phyloP scores from a whole-genome alignment of 2,113 vertebrate species.

The Spheniscus mendiculus region DNA sequence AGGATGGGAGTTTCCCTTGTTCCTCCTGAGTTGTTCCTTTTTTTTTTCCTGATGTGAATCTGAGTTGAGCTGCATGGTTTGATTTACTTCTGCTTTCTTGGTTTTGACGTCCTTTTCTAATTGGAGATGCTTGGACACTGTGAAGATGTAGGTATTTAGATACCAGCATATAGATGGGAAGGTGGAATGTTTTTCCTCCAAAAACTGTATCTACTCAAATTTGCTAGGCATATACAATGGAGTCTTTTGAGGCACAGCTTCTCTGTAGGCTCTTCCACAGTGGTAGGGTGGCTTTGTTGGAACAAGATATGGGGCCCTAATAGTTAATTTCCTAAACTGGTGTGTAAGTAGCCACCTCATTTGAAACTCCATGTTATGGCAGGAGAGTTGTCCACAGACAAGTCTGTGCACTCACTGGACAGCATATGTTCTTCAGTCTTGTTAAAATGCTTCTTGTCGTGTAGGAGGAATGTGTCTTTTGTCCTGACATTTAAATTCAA shows the following conservation, averaged over 20 bases:
- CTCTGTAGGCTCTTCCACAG: neutral
- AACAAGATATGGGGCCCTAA: neutral
- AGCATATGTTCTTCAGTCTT: neutral
- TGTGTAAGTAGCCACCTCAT: neutral
- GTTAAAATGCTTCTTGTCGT: neutral
- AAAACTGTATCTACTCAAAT: neutral
- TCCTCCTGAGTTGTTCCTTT: neutral
- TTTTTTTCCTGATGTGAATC: neutral
- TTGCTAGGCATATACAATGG: neutral
- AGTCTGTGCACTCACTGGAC: neutral
- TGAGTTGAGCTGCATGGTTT: neutral
- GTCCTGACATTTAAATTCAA: neutral
- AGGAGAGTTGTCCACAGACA: neutral
- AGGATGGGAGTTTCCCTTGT: neutral
- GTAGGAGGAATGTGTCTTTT: neutral
- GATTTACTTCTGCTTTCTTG: neutral
- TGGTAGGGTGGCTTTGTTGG: neutral
- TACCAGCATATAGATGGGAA: neutral
- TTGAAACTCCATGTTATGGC: neutral
- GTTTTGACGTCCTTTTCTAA: neutral
- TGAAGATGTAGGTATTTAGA: neutral
- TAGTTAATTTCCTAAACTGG: neutral
- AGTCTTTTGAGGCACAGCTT: neutral
- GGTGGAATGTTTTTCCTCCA: neutral
- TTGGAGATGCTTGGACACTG: neutral